Evolutionary conservation across 2,888 invertebrate species (phyloP), one percentile per base, ranked within the genome.

Genomic region (Orthonevra nobilis): DNA sequence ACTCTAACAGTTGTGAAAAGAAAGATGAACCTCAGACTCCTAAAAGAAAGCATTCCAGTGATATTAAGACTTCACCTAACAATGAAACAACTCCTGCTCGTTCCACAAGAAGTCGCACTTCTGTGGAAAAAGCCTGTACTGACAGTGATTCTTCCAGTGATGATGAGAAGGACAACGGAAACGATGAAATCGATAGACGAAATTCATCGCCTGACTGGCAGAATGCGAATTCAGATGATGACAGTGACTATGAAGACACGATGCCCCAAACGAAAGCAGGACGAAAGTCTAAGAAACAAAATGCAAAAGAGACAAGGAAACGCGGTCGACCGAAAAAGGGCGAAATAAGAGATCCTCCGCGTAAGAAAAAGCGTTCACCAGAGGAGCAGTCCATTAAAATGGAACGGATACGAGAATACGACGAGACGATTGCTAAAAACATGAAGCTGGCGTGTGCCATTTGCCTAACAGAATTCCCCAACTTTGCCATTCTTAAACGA

Each of bases 381-480:
- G 61, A 56, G 1, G 61, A 56, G 12, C 42, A 44, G 5, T 48
- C 52, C 2, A 60, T 54, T 9, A 79, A 79, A 30, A 68, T 56
- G 48, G 52, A 56, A n/a, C 66, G 68, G 6, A 73, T 79, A 2
- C 60, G 81, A 12, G 86, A 86, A 44, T 85, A 84, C 19, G 86
- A 87, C 61, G 84, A 84, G 6, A 86, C 83, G 38, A 83, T 87
- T 3, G 79, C 81, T 1, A 83, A 85, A 12, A 83, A 87, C 63
- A 86, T 84, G 63, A 88, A 87, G 42, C 82, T 88, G 1, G 82
- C 83, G 12, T 88, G 88, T 52, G 84, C 84, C 10, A 34, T 86
- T 1, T 88, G 88, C 66, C 81, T 79, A 15, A 10, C 34, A 1
- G 75, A 83, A 1, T 81, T 85, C 61, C 77, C 81, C 2, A 84